A percentile compares a stretch with the other conserved stretches of the same genome.
Conservation (phyloP, 2,797 vertebrate genomes). For the Acanthopagrus latus region DNA sequence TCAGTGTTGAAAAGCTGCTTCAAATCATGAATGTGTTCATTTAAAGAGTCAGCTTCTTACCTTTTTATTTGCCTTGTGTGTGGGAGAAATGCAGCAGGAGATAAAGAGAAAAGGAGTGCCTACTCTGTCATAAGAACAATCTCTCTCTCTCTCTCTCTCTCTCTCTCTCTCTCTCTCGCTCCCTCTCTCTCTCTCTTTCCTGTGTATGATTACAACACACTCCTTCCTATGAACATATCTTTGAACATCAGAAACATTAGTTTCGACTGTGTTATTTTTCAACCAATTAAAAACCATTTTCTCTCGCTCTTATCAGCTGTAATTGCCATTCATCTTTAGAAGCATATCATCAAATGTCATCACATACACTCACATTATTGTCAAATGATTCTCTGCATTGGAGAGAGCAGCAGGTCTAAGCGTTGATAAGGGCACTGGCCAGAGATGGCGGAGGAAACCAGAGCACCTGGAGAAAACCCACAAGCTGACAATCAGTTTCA, state of each 20-base stretch:
- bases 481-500: no score
- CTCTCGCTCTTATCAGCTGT: background rate
- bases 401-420: no score
- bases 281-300: constrained; percentile 9
- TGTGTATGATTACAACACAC: constrained; percentile 61
- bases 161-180: constrained; percentile 29
- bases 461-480: no score
- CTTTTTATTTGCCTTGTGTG: constrained; percentile 51
- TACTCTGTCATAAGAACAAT: constrained; percentile 18
- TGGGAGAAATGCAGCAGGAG: constrained; percentile 43
- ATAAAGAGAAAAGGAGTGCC: constrained; percentile 64
- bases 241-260: background rate
- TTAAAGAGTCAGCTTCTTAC: constrained; percentile 62
- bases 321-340: constrained; percentile 3
- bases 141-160: constrained; percentile 33
- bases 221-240: constrained; percentile 39
- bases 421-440: no score
- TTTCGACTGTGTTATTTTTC: background rate
- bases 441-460: no score
- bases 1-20: background rate
- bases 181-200: constrained; percentile 35
- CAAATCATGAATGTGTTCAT: background rate
- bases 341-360: background rate
- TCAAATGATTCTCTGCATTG: no score
- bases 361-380: no score